Evolutionary conservation across 2,797 vertebrate genomes (phyloP), one percentile per base, ranked within the genome.

Genomic region (Anguilla anguilla): DNA sequence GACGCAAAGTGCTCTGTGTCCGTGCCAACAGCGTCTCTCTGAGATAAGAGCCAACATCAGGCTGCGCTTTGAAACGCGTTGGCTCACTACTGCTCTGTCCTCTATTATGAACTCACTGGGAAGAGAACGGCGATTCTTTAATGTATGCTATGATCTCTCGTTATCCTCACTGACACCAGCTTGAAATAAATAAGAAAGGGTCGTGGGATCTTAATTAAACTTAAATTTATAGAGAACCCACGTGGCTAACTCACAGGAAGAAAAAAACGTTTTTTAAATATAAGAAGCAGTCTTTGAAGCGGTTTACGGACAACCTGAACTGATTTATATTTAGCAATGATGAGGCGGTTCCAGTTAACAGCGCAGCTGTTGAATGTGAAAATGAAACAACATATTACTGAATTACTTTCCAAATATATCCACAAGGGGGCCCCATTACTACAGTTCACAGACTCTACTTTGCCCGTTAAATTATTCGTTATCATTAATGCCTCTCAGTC

Each of bases 1-100:
- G 39, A 86, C 61, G 85, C 51, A 69, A 86, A 89, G 46, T 89
- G 85, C 81, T 67, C 79, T 86, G 83, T 83, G 69, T 49, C 51
- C 83, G 85, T 89, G 88, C 88, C 85, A 86, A 77, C 88, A 89
- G 85, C 82, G 86, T 86, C 88, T 86, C 61, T 49, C 81, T 19
- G 35, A 83, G 88, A 89, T 89, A 86, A 86, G 59, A 43, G 49
- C 64, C 51, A 67, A 55, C 79, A 64, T 81, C 84, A 86, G 84
- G 84, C 84, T 69, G 84, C 19, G 84, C 72, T 61, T 49, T 82
- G 79, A 86, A 85, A 85, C 57, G 39, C 72, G 31, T 85, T 72
- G 74, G 87, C 77, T 88, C 85, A 57, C 59, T 81, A 43, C 84
- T 51, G 74, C 53, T 85, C 31, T 85, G 28, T 85, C 83, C 82